Base-by-base conservation (phyloP, 2,797 vertebrate genomes). In the Hoplostethus mediterraneus region DNA sequence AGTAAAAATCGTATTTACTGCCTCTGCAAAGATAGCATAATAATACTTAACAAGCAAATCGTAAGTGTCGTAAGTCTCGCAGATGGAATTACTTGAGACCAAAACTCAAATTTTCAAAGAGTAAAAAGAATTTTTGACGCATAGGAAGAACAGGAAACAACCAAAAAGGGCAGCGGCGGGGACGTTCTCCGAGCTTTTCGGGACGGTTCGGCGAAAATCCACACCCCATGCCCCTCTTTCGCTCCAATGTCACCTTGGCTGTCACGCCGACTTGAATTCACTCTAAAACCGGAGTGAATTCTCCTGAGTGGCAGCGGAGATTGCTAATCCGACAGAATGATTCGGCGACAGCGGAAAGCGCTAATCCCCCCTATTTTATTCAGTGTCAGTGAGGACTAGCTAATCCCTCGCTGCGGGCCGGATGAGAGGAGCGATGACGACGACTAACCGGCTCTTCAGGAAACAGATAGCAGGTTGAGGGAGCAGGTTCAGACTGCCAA, bases 341-440 rank as follows among this genome's bases (percentile, higher is more conserved):
- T 91, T 90, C 90, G 87, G 83, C 92, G 89, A 89, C 82, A 63
- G 80, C 79, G 67, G 69, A 88, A 85, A 82, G 85, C 89, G 81
- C 79, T 92, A 93, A 93, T 93, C 92, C 91, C 71, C 67, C 71
- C 9, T 28, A 25, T 72, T 80, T 81, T 82, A 91, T 92, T 90
- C 91, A 83, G 81, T 64, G 78, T 58, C 82, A 73, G 87, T 36
- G 82, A 82, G 77, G 77, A 74, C 70, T 2, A 66, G 64, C 67
- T 87, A 90, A 89, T 90, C 84, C 86, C 65, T 69, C 47, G 54
- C 78, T 25, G 80, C 79, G 66, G 83, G 71, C 74, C 75, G 70
- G 79, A 84, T 77, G 71, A 57, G 67, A 72, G 80, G 75, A 75
- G 63, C 77, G 80, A 85, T 65, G 73, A 79, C 48, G 59, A 64